phyloP scores from a whole-genome alignment of 2,888 invertebrate species.

The Corythucha ciliata region DNA sequence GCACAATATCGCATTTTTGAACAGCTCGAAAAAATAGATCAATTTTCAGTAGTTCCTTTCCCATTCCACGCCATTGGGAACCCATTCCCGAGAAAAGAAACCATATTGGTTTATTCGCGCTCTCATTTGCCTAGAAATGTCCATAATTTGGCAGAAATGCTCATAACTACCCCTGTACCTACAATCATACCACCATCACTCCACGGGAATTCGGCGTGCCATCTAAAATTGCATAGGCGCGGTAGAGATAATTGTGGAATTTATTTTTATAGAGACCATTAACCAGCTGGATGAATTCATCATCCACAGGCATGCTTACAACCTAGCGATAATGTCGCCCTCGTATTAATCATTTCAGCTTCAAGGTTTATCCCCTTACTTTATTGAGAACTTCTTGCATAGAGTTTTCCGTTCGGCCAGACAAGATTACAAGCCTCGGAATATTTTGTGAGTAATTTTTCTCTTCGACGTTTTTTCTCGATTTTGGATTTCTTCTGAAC shows the following conservation, averaged over 20 bases:
- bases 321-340: no score
- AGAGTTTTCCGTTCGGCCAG: conserved; percentile 46
- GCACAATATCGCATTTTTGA: conserved; percentile 51
- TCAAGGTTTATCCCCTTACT: conserved; percentile 24
- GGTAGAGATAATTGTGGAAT: conserved; percentile 43
- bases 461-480: no score
- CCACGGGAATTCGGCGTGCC: conserved; percentile 5
- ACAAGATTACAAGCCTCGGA: conserved; percentile 42
- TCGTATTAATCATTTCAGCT: no score
- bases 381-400: conserved; percentile 22
- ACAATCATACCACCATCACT: not conserved
- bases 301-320: conserved; percentile 32
- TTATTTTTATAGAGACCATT: conserved; percentile 38
- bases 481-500: conserved; percentile 41
- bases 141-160: not conserved
- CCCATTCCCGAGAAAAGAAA: conserved; percentile 91
- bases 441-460: no score
- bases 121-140: not conserved
- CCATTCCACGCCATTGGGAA: conserved; percentile 82
- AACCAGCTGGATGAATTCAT: conserved; percentile 36
- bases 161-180: not conserved
- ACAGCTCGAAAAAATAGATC: conserved; percentile 65
- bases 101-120: conserved; percentile 61
- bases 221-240: conserved; percentile 45
- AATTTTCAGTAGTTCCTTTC: conserved; percentile 60